These are phyloP conservation scores for Panthera leo DNA, from an alignment of 2,113 vertebrate genomes.

Conservation along the genomic window DNA sequence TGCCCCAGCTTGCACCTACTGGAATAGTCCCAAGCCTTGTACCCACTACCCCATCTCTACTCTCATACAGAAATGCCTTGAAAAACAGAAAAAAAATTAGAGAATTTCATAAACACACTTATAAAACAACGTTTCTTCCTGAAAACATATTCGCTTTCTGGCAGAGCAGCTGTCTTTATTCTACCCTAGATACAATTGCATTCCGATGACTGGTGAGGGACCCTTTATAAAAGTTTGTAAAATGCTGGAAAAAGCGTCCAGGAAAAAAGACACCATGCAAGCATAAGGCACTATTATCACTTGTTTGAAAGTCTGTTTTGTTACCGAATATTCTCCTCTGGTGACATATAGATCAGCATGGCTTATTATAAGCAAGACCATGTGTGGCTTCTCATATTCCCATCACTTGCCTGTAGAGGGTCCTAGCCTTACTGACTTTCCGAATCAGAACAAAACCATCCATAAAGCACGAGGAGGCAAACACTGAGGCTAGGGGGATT, in stretches of 20 bases:
- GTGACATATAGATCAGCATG: not conserved
- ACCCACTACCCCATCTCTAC: not conserved
- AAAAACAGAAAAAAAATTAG: not conserved
- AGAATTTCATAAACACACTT: not conserved
- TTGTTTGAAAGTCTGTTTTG: constrained; percentile 60
- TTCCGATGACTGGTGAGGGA: constrained; percentile 1
- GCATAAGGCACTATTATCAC: not conserved
- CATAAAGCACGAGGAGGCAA: not conserved
- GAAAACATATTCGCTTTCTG: not conserved
- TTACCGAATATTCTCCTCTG: not conserved
- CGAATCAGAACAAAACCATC: not conserved
- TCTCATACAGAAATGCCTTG: not conserved
- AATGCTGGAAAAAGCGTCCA: not conserved
- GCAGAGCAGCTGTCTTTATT: not conserved
- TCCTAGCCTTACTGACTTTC: not conserved
- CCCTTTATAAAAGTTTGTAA: constrained; percentile 41
- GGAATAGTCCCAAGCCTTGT: not conserved
- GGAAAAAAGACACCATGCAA: not conserved
- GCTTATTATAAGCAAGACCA: not conserved
- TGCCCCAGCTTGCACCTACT: no score
- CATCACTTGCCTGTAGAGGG: not conserved
- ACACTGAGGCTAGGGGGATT: not conserved
- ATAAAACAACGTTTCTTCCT: not conserved
- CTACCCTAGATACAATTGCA: not conserved
- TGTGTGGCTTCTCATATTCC: not conserved